Percentiles rank a stretch among this genome's conserved stretches.
phyloP scores from a whole-genome alignment of 1,140 invertebrate species.

The Drepana arcuata region DNA sequence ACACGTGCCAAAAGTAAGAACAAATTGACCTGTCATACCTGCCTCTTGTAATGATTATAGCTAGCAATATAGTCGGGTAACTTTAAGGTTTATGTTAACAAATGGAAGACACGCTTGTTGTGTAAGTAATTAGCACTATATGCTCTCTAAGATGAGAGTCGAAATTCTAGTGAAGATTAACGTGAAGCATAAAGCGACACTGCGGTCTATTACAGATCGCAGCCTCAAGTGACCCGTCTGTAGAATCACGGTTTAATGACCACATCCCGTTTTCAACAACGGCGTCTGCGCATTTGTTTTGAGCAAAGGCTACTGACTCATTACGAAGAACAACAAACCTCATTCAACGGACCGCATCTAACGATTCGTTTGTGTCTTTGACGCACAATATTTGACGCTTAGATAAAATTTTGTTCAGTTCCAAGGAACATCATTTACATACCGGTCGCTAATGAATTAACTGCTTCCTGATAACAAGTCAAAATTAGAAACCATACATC shows the following conservation, averaged over 20 bases:
- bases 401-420: slow-evolving; percentile 7
- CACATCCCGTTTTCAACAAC: slow-evolving; percentile 55
- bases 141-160: no score
- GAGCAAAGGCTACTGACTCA: slow-evolving; percentile 42
- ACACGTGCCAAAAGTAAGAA: no score
- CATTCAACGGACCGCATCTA: slow-evolving; percentile 49
- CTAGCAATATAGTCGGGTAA: no score
- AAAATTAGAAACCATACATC: neutral
- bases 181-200: no score
- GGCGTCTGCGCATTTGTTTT: slow-evolving; percentile 56
- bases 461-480: neutral
- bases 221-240: no score
- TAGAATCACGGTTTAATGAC: slow-evolving; percentile 63
- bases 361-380: slow-evolving; percentile 31
- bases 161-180: no score
- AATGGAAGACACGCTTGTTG: no score
- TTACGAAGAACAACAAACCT: slow-evolving; percentile 45
- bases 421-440: slow-evolving; percentile 6
- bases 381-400: slow-evolving; percentile 12
- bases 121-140: no score
- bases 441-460: slow-evolving; percentile 3
- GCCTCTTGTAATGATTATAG: no score
- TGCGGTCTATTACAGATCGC: no score
- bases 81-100: no score
- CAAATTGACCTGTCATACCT: no score